These are phyloP conservation scores for Hemiprocne comata DNA, from an alignment of 2,113 vertebrate species.

Conservation along the genomic window DNA sequence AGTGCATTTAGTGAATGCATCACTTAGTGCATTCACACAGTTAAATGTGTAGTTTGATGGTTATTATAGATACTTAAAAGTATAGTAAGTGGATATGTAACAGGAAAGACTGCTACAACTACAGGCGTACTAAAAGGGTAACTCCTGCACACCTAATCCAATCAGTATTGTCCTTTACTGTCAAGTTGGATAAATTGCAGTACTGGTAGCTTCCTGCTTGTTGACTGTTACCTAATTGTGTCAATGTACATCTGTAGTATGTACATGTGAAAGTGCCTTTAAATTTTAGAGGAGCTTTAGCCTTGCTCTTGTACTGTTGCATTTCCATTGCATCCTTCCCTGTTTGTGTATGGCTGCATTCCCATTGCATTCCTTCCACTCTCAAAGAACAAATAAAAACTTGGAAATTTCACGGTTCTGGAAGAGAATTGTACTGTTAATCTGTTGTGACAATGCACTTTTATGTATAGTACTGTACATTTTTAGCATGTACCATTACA, in stretches of 20 bases:
- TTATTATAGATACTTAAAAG: slow-evolving; percentile 78
- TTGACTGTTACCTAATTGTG: slow-evolving; percentile 86
- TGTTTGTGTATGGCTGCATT: slow-evolving; percentile 73
- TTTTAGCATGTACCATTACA: slow-evolving; percentile 91
- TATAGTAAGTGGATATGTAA: slow-evolving; percentile 80
- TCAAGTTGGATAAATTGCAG: slow-evolving; percentile 76
- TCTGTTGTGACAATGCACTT: slow-evolving; percentile 95
- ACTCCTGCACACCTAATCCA: slow-evolving; percentile 72
- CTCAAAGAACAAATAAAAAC: slow-evolving; percentile 65
- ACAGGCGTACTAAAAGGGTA: slow-evolving; percentile 68
- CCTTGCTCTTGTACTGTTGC: slow-evolving; percentile 82
- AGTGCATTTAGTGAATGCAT: slow-evolving; percentile 78
- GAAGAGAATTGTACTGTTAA: slow-evolving; percentile 84
- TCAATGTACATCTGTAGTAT: slow-evolving; percentile 91
- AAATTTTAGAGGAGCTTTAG: slow-evolving; percentile 90
- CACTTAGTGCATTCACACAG: slow-evolving; percentile 72
- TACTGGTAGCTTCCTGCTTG: slow-evolving; percentile 83
- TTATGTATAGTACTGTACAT: slow-evolving; percentile 97
- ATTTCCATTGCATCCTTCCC: slow-evolving; percentile 74
- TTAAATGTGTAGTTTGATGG: slow-evolving; percentile 82
- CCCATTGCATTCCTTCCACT: slow-evolving; percentile 70
- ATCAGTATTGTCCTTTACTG: slow-evolving; percentile 81
- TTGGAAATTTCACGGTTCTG: slow-evolving; percentile 77
- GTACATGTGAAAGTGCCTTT: slow-evolving; percentile 99
- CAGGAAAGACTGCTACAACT: slow-evolving; percentile 73